Evolutionary conservation across 2,888 invertebrate species (phyloP).

Genomic region (Hermodice carunculata): DNA sequence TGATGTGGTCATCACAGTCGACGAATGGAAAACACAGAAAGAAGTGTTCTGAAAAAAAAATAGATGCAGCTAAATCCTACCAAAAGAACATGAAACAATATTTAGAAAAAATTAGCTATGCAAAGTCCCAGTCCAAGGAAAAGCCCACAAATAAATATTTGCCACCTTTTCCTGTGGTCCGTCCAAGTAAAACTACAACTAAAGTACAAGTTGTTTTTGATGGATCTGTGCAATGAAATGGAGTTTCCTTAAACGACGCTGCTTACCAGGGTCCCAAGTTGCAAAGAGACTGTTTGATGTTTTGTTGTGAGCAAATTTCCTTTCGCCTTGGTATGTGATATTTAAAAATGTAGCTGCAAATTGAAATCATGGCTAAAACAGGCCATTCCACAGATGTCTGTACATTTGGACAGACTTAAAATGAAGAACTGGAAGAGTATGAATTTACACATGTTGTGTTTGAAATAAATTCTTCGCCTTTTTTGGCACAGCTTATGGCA

Average conservation of each 20-base stretch:
- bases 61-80: too few species aligned
- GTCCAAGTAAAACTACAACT: conserved; percentile 25
- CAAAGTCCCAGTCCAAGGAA: too few species aligned
- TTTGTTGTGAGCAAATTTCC: conserved; percentile 11
- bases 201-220: conserved; percentile 42
- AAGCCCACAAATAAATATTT: too few species aligned
- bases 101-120: too few species aligned
- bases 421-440: conserved; percentile 19
- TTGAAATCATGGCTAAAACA: conserved; percentile 9
- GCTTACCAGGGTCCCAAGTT: conserved; percentile 41
- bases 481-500: conserved; percentile 39
- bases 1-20: too few species aligned
- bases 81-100: too few species aligned
- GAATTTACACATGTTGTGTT: conserved; percentile 37
- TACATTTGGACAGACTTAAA: conserved; percentile 12
- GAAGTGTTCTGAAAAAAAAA: too few species aligned
- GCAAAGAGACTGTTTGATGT: conserved; percentile 39
- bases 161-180: conserved; percentile 38
- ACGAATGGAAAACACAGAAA: too few species aligned
- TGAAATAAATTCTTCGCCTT: conserved; percentile 42
- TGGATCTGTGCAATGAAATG: conserved; percentile 28
- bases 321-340: conserved; percentile 30
- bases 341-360: conserved; percentile 1
- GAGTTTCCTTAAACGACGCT: conserved; percentile 30
- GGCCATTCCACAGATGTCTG: conserved; percentile 17